Evolutionary conservation across 2,888 invertebrate genomes (phyloP).

Genomic region (Diaperis boleti): DNA sequence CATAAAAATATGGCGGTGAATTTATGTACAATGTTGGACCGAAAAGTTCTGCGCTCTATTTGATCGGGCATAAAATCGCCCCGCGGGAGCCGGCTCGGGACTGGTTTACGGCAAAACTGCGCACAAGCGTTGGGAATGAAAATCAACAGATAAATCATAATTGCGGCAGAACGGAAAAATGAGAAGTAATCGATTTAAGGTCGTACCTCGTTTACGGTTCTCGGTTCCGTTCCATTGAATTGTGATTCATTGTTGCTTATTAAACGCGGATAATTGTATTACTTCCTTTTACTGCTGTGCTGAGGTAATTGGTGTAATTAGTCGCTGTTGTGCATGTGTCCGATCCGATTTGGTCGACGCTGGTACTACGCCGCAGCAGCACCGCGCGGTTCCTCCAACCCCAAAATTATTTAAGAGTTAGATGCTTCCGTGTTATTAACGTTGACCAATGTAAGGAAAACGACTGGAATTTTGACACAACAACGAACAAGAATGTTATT

Average conservation of each 20-base stretch:
- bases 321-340: slow-evolving; percentile 3
- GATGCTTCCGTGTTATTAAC: too few species aligned
- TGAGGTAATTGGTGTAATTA: slow-evolving; percentile 18
- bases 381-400: too few species aligned
- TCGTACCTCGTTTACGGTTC: slow-evolving; percentile 37
- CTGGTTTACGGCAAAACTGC: slow-evolving; percentile 20
- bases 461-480: too few species aligned
- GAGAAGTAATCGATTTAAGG: slow-evolving; percentile 38
- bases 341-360: too few species aligned
- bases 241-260: slow-evolving; percentile 40
- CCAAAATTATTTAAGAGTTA: too few species aligned
- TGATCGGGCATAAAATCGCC: too few species aligned
- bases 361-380: too few species aligned
- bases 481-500: too few species aligned
- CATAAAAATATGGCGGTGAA: slow-evolving; percentile 48
- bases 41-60: slow-evolving; percentile 51
- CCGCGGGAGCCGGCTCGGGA: slow-evolving; percentile 46
- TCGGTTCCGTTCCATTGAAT: slow-evolving; percentile 42
- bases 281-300: slow-evolving; percentile 35
- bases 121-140: slow-evolving; percentile 14
- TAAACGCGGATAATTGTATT: slow-evolving; percentile 30
- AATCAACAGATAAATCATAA: slow-evolving; percentile 34
- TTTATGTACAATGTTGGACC: slow-evolving; percentile 35
- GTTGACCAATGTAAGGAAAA: too few species aligned
- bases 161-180: slow-evolving; percentile 28